These are phyloP conservation scores for Mnemiopsis leidyi DNA, from an alignment of 37 sponge, comb jelly and placozoan species.

Conservation along the genomic window DNA sequence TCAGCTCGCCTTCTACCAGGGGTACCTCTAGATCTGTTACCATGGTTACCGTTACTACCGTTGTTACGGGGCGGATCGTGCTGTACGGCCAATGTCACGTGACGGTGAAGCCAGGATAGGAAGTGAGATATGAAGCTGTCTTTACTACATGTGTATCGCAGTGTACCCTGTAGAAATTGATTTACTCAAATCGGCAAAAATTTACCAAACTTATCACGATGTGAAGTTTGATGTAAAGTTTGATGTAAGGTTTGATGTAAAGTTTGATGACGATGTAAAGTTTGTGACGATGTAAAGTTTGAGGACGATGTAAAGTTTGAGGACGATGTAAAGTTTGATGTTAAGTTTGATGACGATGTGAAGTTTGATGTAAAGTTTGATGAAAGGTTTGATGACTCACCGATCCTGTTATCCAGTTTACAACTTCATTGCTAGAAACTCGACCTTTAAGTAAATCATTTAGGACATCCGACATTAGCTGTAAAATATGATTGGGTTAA, in stretches of 20 bases:
- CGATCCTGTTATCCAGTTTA: constrained; percentile 45
- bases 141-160: neutral
- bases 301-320: neutral
- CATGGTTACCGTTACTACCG: neutral
- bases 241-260: neutral
- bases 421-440: neutral
- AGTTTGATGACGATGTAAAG: neutral
- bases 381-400: neutral
- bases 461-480: constrained; percentile 34
- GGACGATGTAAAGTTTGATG: neutral
- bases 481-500: neutral
- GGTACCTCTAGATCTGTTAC: neutral
- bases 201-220: too few relatives aligned
- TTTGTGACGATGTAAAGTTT: neutral
- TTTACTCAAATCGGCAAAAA: too few relatives aligned
- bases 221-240: neutral
- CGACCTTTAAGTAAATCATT: neutral
- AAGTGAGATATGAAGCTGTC: constrained; percentile 1
- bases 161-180: neutral
- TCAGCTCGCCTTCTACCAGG: neutral
- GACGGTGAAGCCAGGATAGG: neutral
- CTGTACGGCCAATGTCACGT: constrained; percentile 7
- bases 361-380: neutral
- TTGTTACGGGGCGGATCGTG: neutral
- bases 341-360: neutral